These are phyloP conservation scores for Dryomyza anilis DNA, from an alignment of 2,888 invertebrate genomes.

Conservation along the genomic window DNA sequence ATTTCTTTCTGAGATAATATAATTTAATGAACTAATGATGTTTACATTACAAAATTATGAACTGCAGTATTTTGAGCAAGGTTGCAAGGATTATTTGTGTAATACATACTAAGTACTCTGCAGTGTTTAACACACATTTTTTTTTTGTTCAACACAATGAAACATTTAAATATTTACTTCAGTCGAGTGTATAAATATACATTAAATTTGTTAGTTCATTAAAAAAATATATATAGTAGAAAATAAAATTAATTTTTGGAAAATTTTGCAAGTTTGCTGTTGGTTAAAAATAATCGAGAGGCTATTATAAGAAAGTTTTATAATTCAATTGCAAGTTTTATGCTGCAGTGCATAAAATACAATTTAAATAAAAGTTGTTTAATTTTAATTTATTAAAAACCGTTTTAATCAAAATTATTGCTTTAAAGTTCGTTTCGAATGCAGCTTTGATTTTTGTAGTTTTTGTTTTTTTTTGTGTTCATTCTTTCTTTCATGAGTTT, in stretches of 20 bases:
- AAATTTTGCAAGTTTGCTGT: conserved; percentile 27
- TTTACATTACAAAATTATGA: background rate
- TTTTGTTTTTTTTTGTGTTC: background rate
- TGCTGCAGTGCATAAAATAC: conserved; percentile 39
- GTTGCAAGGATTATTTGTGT: background rate
- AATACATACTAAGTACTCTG: conserved; percentile 9
- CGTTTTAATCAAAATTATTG: conserved; percentile 16
- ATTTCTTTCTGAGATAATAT: background rate
- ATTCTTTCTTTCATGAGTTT: too few species aligned
- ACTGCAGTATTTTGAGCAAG: conserved; percentile 17
- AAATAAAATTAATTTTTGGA: conserved; percentile 28
- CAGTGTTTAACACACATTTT: background rate
- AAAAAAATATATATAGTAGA: background rate
- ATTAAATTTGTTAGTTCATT: background rate
- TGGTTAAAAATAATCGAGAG: conserved; percentile 14
- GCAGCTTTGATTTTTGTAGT: conserved; percentile 25
- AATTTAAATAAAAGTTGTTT: conserved; percentile 27
- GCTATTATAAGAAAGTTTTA: conserved; percentile 19
- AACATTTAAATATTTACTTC: background rate
- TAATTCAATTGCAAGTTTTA: conserved; percentile 34
- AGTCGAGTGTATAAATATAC: conserved; percentile 16
- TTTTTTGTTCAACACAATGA: background rate
- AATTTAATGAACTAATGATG: background rate
- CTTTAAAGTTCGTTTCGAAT: conserved; percentile 8
- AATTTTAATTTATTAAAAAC: background rate